Percentiles rank a stretch among this genome's conserved stretches.
phyloP scores from a whole-genome alignment of 2,888 invertebrate species.

The Acronicta psi region DNA sequence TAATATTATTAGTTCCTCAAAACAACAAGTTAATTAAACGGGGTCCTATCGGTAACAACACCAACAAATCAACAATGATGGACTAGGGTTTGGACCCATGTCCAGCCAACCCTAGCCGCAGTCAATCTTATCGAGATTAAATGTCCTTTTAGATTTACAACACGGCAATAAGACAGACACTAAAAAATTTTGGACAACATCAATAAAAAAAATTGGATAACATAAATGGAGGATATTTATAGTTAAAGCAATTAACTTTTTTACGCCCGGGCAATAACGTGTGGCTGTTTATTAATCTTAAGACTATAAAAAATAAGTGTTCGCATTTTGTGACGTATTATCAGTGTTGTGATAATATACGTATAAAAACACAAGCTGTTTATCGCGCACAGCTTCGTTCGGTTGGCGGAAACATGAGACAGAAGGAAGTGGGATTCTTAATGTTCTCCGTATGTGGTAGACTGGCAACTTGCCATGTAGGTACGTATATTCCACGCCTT shows the following conservation, averaged over 20 bases:
- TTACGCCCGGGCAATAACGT: background rate
- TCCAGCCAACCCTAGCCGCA: too few species aligned
- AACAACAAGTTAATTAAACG: too few species aligned
- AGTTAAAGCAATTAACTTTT: conserved; percentile 1
- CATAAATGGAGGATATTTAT: too few species aligned
- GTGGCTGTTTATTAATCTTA: background rate
- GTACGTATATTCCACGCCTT: background rate
- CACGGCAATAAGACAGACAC: background rate
- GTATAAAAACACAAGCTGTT: conserved; percentile 20
- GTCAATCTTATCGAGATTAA: too few species aligned
- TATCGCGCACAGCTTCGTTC: conserved; percentile 17
- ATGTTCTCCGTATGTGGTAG: conserved; percentile 20
- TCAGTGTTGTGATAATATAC: conserved; percentile 9
- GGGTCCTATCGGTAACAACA: too few species aligned
- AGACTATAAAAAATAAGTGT: background rate
- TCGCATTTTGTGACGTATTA: background rate
- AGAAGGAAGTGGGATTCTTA: conserved; percentile 27
- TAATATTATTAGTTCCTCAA: too few species aligned
- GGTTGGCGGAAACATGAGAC: conserved; percentile 19
- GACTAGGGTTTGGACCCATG: too few species aligned
- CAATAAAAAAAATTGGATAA: too few species aligned
- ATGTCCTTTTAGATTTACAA: background rate
- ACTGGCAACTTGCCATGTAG: conserved; percentile 23
- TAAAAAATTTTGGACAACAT: too few species aligned
- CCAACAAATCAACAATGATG: too few species aligned